A percentile compares a stretch with the other conserved stretches of the same genome.
These are phyloP conservation scores for Chorisops tibialis DNA, from an alignment of 2,888 invertebrate species.

Conservation along the genomic window DNA sequence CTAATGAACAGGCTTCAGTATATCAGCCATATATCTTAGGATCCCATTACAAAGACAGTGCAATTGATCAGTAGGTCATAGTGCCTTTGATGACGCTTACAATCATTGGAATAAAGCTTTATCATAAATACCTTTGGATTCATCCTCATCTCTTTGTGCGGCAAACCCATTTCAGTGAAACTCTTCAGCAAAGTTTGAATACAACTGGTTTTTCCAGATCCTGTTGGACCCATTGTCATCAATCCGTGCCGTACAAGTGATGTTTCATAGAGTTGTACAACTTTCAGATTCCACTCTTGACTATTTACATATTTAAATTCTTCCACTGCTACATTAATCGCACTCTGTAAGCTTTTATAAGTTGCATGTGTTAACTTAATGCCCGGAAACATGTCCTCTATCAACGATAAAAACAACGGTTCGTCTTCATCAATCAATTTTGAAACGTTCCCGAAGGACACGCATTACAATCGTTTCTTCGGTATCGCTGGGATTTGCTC, in stretches of 20 bases:
- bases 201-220: conserved; percentile 75
- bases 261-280: conserved; percentile 81
- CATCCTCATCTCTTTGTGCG: conserved; percentile 84
- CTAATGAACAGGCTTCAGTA: no score
- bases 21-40: no score
- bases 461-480: conserved; percentile 90
- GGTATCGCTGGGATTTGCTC: conserved; percentile 69
- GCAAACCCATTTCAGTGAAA: conserved; percentile 71
- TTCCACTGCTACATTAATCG: conserved; percentile 62
- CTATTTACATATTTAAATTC: conserved; percentile 72
- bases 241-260: conserved; percentile 83
- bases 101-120: no score
- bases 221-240: conserved; percentile 88
- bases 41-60: no score
- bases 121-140: conserved; percentile 82
- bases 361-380: conserved; percentile 68
- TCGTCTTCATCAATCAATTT: conserved; percentile 91
- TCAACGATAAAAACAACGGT: conserved; percentile 78
- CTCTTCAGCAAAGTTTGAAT: conserved; percentile 75
- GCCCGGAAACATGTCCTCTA: conserved; percentile 87
- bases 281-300: conserved; percentile 83
- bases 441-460: conserved; percentile 86
- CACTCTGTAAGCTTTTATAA: conserved; percentile 75
- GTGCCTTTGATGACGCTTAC: no score
- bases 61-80: no score